Evolutionary conservation across 2,113 vertebrate genomes (phyloP).

Genomic region (Datnioides undecimradiatus): DNA sequence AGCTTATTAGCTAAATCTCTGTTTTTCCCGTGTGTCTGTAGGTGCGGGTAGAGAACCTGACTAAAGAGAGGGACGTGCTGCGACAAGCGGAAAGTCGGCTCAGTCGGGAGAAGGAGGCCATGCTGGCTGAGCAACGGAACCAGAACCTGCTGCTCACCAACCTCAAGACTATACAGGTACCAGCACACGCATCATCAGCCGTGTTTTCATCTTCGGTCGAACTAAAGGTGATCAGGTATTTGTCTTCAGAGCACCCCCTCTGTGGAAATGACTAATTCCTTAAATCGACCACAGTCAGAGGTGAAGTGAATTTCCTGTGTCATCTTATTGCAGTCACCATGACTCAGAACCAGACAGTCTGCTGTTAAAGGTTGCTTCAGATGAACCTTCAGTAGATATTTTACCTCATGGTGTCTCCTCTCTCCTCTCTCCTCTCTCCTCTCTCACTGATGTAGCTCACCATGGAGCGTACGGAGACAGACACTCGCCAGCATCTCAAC

Average conservation of each 20-base stretch:
- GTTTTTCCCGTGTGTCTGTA: constrained; percentile 37
- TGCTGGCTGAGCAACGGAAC: constrained; percentile 91
- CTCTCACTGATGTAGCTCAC: constrained; percentile 81
- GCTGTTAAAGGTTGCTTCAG: neutral
- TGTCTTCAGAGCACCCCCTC: too few relatives aligned
- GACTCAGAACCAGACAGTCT: neutral
- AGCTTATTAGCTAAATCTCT: neutral
- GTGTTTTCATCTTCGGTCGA: neutral
- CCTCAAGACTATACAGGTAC: constrained; percentile 94
- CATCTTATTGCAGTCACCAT: neutral
- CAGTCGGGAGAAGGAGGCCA: constrained; percentile 90
- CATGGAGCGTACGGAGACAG: constrained; percentile 92
- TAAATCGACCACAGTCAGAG: neutral
- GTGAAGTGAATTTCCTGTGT: neutral
- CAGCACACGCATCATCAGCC: neutral
- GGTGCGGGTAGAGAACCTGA: constrained; percentile 92
- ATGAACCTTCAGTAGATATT: neutral
- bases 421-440: neutral
- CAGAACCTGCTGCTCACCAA: constrained; percentile 95
- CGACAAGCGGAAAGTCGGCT: constrained; percentile 92
- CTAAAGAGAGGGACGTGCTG: constrained; percentile 94
- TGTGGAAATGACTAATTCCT: too few relatives aligned
- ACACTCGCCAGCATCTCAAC: constrained; percentile 91
- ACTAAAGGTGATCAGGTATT: neutral
- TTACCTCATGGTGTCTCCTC: neutral